phyloP scores from a whole-genome alignment of 2,113 vertebrate genomes.

The Vulpes lagopus region DNA sequence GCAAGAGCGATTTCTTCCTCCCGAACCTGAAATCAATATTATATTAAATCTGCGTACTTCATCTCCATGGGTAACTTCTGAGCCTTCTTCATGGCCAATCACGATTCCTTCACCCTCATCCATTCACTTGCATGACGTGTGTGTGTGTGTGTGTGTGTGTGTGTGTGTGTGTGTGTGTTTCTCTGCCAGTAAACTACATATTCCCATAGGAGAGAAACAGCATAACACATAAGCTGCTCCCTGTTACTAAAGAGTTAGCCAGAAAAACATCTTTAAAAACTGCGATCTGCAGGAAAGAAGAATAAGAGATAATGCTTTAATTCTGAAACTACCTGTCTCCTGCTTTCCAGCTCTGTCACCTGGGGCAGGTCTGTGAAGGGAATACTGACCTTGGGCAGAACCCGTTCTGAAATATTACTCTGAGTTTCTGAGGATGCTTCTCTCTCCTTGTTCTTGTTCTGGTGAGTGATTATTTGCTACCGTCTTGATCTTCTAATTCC shows the following conservation, averaged over 20 bases:
- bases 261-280: constrained; percentile 23
- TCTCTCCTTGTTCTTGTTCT: neutral
- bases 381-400: neutral
- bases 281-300: neutral
- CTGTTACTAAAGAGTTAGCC: neutral
- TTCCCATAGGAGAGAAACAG: neutral
- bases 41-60: constrained; percentile 80
- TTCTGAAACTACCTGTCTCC: neutral
- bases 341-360: neutral
- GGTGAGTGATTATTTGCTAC: neutral
- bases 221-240: neutral
- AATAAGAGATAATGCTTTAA: neutral
- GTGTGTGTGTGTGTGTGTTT: neutral
- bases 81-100: constrained; percentile 54
- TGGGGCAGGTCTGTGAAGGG: neutral
- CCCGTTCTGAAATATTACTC: neutral
- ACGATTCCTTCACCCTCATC: neutral
- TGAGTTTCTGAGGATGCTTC: neutral
- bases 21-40: constrained; percentile 83
- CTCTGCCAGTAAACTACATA: neutral
- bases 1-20: constrained; percentile 75
- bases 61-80: neutral
- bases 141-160: neutral
- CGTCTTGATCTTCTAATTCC: neutral
- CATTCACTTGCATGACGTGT: neutral